Evolutionary conservation across 2,113 vertebrate species (phyloP), one percentile per base, ranked within the genome.

Genomic region (Craseonycteris thonglongyai): DNA sequence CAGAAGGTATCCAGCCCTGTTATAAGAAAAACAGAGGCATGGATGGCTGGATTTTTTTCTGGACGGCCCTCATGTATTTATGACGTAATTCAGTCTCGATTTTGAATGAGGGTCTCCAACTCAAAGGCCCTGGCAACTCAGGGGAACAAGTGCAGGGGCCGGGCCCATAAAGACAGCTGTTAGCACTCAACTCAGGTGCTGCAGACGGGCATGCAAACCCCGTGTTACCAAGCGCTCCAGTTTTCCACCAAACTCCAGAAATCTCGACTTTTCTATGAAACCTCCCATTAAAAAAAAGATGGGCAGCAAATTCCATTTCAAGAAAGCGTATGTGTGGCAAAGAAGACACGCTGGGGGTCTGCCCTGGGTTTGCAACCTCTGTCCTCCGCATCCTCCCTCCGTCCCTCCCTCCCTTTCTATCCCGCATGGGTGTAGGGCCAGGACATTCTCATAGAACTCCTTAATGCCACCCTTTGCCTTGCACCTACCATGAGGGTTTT

Each of bases 371-470:
- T 8, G 74, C 21, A 5, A 0, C 19, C 80, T 24, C 26, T 15
- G 65, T 30, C 3, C 2, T 13, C 30, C 0, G 12, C 0, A 5
- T 18, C 30, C 10, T 3, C 1, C 2, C 1, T 33, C 21, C 2
- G 0, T 7, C 3, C 24, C 0, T 14, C 8, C 26, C n/a, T 22
- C 45, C 0, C 40, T 22, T 30, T 35, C 28, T 30, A 9, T 14
- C 28, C 22, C 24, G 30, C 33, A 7, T 1, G 0, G 3, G 5
- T 2, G 5, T 3, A 0, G 0, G 22, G n/a, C 0, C 3, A 19
- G 68, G 15, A 0, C 21, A 16, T 51, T 42, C 56, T 49, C 11
- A 0, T 0, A 28, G 54, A 49, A 7, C 14, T 0, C 3, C 21
- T 33, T 49, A 3, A 24, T 13, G 5, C 35, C 78, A 12, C 22